Evolutionary conservation across 2,888 invertebrate species (phyloP).

Genomic region (Crocallis elinguaria): DNA sequence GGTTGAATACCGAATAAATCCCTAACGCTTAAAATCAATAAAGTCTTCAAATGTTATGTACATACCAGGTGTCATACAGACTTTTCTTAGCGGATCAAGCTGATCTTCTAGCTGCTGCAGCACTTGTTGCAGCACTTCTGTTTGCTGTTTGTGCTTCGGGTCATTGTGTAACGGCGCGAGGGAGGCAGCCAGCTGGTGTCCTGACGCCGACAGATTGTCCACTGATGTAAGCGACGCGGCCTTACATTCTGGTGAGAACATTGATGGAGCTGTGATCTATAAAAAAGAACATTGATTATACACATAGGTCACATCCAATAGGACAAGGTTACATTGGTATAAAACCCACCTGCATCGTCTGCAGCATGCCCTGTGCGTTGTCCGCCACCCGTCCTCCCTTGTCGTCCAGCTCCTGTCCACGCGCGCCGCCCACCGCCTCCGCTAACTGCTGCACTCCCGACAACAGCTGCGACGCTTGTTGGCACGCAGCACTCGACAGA

Average conservation of each 20-base stretch:
- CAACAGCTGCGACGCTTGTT: constrained; percentile 47
- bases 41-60: not conserved
- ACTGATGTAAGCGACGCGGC: constrained; percentile 43
- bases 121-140: constrained; percentile 28
- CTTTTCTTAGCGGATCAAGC: constrained; percentile 15
- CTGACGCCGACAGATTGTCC: constrained; percentile 37
- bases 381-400: constrained; percentile 44
- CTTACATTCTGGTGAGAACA: constrained; percentile 37
- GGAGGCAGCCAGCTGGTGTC: constrained; percentile 31
- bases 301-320: not conserved
- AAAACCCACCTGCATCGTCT: constrained; percentile 49
- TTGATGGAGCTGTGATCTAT: constrained; percentile 50
- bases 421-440: constrained; percentile 39
- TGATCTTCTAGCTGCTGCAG: constrained; percentile 35
- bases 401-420: constrained; percentile 39
- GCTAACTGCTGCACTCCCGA: constrained; percentile 46
- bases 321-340: not conserved
- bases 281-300: constrained; percentile 20
- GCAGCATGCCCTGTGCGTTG: constrained; percentile 48
- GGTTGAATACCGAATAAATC: too few relatives aligned
- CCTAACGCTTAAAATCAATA: not conserved
- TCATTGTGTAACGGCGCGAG: constrained; percentile 28
- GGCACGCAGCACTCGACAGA: constrained; percentile 45
- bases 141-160: constrained; percentile 22
- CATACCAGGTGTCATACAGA: constrained; percentile 17